phyloP scores from a whole-genome alignment of 2,797 vertebrate genomes.

The Acrocephalus scirpaceus region DNA sequence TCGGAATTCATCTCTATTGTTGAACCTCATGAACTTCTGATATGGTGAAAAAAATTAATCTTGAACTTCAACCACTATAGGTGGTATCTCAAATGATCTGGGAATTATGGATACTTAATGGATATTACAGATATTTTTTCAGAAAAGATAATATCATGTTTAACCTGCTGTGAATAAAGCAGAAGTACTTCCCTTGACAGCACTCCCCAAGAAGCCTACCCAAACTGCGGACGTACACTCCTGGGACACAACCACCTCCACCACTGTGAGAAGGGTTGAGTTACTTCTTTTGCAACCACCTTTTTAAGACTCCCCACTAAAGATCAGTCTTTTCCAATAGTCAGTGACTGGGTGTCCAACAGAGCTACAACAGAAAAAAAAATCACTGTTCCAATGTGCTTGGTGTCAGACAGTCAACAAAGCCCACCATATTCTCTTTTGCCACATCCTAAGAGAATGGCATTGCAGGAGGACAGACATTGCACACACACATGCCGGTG shows the following conservation, averaged over 20 bases:
- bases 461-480: not conserved
- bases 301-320: not conserved
- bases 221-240: not conserved
- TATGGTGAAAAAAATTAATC: not conserved
- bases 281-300: not conserved
- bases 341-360: not conserved
- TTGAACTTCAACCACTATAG: not conserved
- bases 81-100: not conserved
- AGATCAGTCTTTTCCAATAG: not conserved
- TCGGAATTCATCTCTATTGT: not conserved
- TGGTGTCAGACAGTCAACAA: not conserved
- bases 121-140: not conserved
- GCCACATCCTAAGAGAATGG: not conserved
- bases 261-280: not conserved
- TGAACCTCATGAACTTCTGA: not conserved
- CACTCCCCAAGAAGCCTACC: not conserved
- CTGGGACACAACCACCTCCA: not conserved
- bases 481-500: not conserved
- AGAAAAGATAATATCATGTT: not conserved
- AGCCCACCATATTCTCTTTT: not conserved
- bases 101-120: not conserved
- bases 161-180: not conserved
- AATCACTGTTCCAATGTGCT: not conserved
- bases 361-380: not conserved
- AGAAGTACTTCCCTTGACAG: not conserved